Evolutionary conservation across 2,888 invertebrate species (phyloP), one percentile per base, ranked within the genome.

Genomic region (Hypena proboscidalis): DNA sequence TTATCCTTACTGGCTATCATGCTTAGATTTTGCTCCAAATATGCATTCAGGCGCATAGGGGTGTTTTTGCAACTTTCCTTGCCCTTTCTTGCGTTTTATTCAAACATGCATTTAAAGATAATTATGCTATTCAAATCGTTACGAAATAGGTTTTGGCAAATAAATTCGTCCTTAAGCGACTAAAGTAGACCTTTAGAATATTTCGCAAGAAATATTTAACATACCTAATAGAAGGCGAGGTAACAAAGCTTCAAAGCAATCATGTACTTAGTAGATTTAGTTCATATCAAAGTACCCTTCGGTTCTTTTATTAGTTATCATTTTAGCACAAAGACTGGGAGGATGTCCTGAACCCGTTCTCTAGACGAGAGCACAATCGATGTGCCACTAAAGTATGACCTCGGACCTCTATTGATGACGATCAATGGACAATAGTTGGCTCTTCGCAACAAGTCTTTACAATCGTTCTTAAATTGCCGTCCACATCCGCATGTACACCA

Each of bases 321-420:
- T 66, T 59, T 65, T 58, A 59, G 25, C 39, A 44, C 45, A 46
- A 56, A 58, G 57, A 56, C 50, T 39, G 61, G 55, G 65, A 77
- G 74, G 78, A 82, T 77, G 68, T 76, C 70, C 75, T 74, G 67
- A 71, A 75, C 66, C 66, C 66, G 70, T 75, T 77, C 56, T 69
- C 57, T 70, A 64, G 67, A 77, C 64, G 63, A 79, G 76, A 68
- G 67, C 62, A 87, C 83, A 85, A 85, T 84, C 70, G 70, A 70
- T 68, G 66, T 58, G 55, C 55, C 59, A 72, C 66, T 64, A 73
- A 72, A 74, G 69, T 53, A 57, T 78, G 85, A 82, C 84, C 85
- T 85, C 83, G 74, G 61, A 51, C 65, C 63, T 70, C 68, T 69
- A 80, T 83, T 84, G 77, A 80, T 46, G 60, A 45, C 49, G 65